Conservation (phyloP, 2,888 invertebrate species). For the Tenthredo distinguenda region DNA sequence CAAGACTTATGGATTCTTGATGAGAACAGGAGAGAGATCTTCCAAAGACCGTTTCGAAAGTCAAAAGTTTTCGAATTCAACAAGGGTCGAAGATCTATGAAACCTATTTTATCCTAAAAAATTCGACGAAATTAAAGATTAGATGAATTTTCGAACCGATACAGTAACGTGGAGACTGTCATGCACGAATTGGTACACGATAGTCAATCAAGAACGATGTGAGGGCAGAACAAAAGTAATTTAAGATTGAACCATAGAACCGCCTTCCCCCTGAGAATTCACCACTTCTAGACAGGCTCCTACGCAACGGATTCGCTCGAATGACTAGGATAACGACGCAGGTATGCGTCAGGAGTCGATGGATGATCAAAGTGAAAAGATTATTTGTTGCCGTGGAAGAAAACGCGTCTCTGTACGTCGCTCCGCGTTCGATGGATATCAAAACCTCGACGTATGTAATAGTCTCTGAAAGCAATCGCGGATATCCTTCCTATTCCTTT, state of each 20-base stretch:
- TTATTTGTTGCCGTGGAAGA: neutral
- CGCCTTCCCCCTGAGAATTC: neutral
- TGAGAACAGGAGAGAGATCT: neutral
- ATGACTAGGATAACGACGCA: slow-evolving; percentile 7
- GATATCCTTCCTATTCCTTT: neutral
- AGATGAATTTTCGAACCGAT: neutral
- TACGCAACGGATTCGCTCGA: slow-evolving; percentile 27
- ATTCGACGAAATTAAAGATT: neutral
- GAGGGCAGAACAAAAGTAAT: slow-evolving; percentile 33
- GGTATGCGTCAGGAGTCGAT: slow-evolving; percentile 11
- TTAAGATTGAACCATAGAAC: slow-evolving; percentile 47
- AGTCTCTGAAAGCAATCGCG: neutral
- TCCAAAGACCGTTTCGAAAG: neutral
- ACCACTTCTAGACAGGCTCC: neutral
- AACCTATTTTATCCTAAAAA: neutral
- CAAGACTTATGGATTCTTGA: neutral
- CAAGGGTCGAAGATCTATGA: neutral
- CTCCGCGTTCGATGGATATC: neutral
- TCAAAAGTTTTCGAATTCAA: neutral
- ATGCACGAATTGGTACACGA: neutral
- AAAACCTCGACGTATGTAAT: neutral
- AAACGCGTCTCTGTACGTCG: neutral
- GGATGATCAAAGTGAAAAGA: slow-evolving; percentile 1
- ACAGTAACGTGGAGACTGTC: neutral
- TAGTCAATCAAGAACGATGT: neutral